A percentile compares a stretch with the other conserved stretches of the same genome.
These are phyloP conservation scores for Agraylea sexmaculata DNA, from an alignment of 1,140 invertebrate genomes.

Conservation along the genomic window DNA sequence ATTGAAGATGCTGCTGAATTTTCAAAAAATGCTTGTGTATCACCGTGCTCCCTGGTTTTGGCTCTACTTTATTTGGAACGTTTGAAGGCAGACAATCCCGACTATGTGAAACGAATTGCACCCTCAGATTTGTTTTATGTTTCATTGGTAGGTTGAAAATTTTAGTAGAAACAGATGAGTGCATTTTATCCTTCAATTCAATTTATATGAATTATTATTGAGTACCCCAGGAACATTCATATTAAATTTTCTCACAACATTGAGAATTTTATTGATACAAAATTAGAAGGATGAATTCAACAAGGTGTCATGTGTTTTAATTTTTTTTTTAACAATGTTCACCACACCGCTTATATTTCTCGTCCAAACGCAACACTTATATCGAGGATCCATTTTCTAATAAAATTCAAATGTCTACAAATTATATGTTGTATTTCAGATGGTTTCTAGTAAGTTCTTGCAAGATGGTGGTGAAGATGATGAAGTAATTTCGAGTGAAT, in stretches of 20 bases:
- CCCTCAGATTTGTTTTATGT: slow-evolving; percentile 86
- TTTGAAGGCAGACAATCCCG: slow-evolving; percentile 65
- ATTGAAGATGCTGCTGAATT: slow-evolving; percentile 66
- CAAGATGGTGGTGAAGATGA: slow-evolving; percentile 85
- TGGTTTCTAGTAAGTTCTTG: slow-evolving; percentile 91
- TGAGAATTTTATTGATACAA: too few species aligned
- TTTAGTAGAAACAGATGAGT: slow-evolving; percentile 1
- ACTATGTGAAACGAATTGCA: slow-evolving; percentile 66
- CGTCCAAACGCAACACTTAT: neutral
- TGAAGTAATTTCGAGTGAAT: slow-evolving; percentile 78
- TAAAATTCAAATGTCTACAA: neutral
- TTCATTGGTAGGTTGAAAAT: slow-evolving; percentile 61
- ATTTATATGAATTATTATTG: too few species aligned
- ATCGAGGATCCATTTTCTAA: neutral
- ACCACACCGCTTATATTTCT: slow-evolving; percentile 6
- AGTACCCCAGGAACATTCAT: too few species aligned
- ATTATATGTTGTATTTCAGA: slow-evolving; percentile 45
- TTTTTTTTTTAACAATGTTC: slow-evolving; percentile 9
- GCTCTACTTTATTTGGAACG: slow-evolving; percentile 81
- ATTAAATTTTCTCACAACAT: too few species aligned
- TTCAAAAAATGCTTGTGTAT: slow-evolving; percentile 69
- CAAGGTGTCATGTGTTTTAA: slow-evolving; percentile 8
- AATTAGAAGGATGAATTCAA: slow-evolving; percentile 5
- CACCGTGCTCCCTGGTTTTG: slow-evolving; percentile 70
- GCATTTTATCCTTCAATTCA: slow-evolving; percentile 5